Evolutionary conservation across 2,113 vertebrate genomes (phyloP), one percentile per base, ranked within the genome.

Genomic region (Nanorana parkeri): DNA sequence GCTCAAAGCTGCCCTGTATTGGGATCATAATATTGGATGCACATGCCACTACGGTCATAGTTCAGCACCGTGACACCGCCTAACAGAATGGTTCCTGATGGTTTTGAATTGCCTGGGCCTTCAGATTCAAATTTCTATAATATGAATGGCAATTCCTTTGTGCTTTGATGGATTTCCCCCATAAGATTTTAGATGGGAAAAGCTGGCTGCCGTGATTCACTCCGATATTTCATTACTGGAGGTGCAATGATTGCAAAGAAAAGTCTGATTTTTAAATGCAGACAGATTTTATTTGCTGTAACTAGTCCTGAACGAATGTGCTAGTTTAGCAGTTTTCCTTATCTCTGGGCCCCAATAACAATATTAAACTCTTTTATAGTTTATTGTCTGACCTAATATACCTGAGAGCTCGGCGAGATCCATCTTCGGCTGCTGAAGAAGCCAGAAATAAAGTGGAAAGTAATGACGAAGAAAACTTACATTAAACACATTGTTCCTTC

Each of bases 331-430:
- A 68, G 80, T 74, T 76, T 83, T 76, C 28, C 10, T n/a, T 65
- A 56, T 76, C 54, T 67, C 54, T 23, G 28, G 15, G 23, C 64
- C 72, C 63, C 63, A 58, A 67, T 83, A 76, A 76, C 63, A 76
- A 74, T 83, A 76, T 76, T 83, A 47, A 60, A 60, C 68, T 76
- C 21, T 36, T 83, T 83, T 65, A 23, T 54, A 76, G 71, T 83
- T 75, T 83, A 83, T 76, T 76, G 63, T 68, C 64, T 76, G 80
- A 75, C 80, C 71, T 76, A 76, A 83, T 83, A 83, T 76, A 83
- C 72, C 72, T 83, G 71, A 68, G 26, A 76, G 63, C 63, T n/a
- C n/a, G 3, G 17, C 63, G 19, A 51, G 41, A 76, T 60, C n/a
- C 55, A n/a, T 76, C 63, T 83, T 76, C 47, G 29, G 63, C 56